Percentiles rank a stretch among this genome's conserved stretches.
Evolutionary conservation across 2,797 vertebrate species (phyloP).

Genomic region (Tragelaphus eurycerus): DNA sequence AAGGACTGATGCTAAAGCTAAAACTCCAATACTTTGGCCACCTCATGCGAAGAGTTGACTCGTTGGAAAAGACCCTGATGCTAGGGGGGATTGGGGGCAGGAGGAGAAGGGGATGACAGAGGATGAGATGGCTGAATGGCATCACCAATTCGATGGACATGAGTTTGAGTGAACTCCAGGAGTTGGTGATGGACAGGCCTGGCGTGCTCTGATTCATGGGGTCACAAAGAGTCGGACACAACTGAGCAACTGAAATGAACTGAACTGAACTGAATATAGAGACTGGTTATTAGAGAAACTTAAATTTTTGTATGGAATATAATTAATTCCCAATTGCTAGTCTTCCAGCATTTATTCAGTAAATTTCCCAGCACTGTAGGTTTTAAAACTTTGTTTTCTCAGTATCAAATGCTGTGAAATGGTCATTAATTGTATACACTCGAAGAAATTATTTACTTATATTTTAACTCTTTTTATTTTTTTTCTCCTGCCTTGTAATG

Average conservation of each 20-base stretch:
- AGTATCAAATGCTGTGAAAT: background rate
- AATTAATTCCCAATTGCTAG: background rate
- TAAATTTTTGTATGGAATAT: background rate
- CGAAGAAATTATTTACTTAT: background rate
- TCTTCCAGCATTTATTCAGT: background rate
- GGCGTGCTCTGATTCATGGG: rapidly evolving
- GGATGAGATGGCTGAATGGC: too few relatives aligned
- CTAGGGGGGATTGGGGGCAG: too few relatives aligned
- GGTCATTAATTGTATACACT: background rate
- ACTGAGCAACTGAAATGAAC: too few relatives aligned
- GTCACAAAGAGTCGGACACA: rapidly evolving
- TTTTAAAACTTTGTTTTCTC: background rate
- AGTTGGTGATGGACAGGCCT: too few relatives aligned
- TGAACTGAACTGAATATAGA: too few relatives aligned
- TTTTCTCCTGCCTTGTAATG: background rate
- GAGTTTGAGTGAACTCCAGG: too few relatives aligned
- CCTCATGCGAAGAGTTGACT: too few relatives aligned
- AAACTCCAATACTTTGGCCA: too few relatives aligned
- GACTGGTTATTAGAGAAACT: background rate
- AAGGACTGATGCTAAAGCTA: too few relatives aligned
- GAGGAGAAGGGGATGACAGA: too few relatives aligned
- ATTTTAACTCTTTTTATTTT: background rate
- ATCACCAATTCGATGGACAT: rapidly evolving
- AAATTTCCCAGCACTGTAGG: background rate
- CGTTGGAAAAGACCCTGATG: too few relatives aligned